A percentile compares a stretch with the other conserved stretches of the same genome.
Conservation (phyloP, 2,113 vertebrate genomes). For the Nothocercus nigrocapillus region DNA sequence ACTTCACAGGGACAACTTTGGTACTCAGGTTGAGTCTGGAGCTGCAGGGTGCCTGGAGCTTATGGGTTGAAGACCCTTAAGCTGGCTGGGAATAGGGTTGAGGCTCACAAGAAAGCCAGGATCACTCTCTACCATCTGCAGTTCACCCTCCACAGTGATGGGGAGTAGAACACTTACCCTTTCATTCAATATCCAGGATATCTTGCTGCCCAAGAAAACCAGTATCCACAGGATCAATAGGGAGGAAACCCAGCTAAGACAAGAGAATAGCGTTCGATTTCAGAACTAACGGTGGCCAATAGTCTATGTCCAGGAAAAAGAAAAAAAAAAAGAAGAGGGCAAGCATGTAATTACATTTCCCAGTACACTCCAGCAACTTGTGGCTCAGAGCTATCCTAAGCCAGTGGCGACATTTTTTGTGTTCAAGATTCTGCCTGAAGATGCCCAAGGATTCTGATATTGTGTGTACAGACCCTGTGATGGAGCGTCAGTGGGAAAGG, state of each 20-base stretch:
- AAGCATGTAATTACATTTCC: constrained; percentile 52
- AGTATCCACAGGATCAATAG: constrained; percentile 3
- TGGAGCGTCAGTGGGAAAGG: not conserved
- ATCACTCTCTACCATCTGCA: not conserved
- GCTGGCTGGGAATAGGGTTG: not conserved
- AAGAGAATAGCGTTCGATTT: not conserved
- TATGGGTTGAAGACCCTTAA: not conserved
- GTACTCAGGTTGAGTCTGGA: constrained; percentile 18
- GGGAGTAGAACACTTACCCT: not conserved
- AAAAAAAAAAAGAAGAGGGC: constrained; percentile 3
- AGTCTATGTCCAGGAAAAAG: constrained; percentile 10
- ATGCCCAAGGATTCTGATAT: constrained; percentile 29
- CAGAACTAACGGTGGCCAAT: not conserved
- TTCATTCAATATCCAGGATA: not conserved
- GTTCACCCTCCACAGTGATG: not conserved
- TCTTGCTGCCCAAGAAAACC: constrained; percentile 34
- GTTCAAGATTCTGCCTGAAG: not conserved
- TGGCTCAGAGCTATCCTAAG: constrained; percentile 13
- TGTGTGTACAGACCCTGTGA: not conserved
- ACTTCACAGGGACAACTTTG: not conserved
- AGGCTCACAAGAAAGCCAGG: not conserved
- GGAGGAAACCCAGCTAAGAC: constrained; percentile 22
- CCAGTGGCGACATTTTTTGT: not conserved
- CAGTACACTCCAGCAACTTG: constrained; percentile 32
- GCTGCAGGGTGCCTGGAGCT: not conserved